Conservation (phyloP, 2,797 vertebrate species). For the Hyperoplus immaculatus region DNA sequence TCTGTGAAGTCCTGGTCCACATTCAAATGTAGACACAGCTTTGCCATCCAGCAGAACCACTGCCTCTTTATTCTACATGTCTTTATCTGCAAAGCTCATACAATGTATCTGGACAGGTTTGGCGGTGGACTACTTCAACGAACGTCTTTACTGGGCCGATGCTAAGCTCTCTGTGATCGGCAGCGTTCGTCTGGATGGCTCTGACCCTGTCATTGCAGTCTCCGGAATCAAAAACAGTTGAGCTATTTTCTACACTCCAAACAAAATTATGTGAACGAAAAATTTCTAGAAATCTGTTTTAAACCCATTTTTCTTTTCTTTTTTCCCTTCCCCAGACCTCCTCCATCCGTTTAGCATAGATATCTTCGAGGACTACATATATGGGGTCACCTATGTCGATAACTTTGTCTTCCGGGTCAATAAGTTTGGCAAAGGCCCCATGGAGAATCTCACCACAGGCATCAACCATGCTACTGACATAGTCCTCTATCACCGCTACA, state of each 20-base stretch:
- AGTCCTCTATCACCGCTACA: slow-evolving; percentile 95
- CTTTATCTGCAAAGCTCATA: not conserved
- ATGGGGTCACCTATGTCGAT: slow-evolving; percentile 95
- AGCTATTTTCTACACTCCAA: slow-evolving; percentile 36
- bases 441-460: slow-evolving; percentile 93
- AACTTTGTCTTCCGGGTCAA: slow-evolving; percentile 97
- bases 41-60: not conserved
- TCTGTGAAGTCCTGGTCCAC: not conserved
- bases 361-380: slow-evolving; percentile 98
- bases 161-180: slow-evolving; percentile 96
- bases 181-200: slow-evolving; percentile 94
- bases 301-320: not conserved
- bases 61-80: not conserved
- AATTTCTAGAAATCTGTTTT: not conserved
- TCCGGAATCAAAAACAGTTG: slow-evolving; percentile 93
- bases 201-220: slow-evolving; percentile 91
- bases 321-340: slow-evolving; percentile 83
- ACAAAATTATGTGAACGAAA: not conserved
- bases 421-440: slow-evolving; percentile 93
- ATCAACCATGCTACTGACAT: slow-evolving; percentile 96
- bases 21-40: not conserved
- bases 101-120: slow-evolving; percentile 85
- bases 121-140: slow-evolving; percentile 96
- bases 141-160: slow-evolving; percentile 98
- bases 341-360: slow-evolving; percentile 98